These are phyloP conservation scores for Magallana ariakensis DNA, from an alignment of 1,140 invertebrate genomes.

Conservation along the genomic window DNA sequence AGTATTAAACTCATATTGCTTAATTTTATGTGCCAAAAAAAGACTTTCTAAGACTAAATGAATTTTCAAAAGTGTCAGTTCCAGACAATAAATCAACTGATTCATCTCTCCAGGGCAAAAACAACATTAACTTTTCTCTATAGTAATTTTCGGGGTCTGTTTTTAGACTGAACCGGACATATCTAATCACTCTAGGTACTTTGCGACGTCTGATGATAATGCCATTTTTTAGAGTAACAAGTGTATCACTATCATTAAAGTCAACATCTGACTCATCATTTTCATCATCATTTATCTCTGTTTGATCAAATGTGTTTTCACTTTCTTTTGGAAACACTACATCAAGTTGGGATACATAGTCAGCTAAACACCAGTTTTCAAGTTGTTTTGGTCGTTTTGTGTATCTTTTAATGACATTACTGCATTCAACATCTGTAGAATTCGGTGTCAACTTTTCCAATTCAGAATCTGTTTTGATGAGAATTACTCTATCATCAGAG, in stretches of 20 bases:
- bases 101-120: too few species aligned
- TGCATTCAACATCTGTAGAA: slow-evolving; percentile 30
- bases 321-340: slow-evolving; percentile 14
- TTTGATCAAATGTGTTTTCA: background rate
- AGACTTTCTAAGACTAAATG: background rate
- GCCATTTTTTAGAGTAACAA: slow-evolving; percentile 49
- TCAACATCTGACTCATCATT: background rate
- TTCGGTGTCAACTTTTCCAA: background rate
- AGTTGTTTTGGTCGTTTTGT: too few species aligned
- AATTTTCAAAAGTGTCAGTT: too few species aligned
- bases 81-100: too few species aligned
- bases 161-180: background rate
- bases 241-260: background rate
- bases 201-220: slow-evolving; percentile 40
- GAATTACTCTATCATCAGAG: too few species aligned
- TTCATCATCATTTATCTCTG: slow-evolving; percentile 27
- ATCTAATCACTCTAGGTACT: background rate
- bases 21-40: background rate
- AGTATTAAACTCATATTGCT: slow-evolving; percentile 23
- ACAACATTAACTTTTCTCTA: too few species aligned
- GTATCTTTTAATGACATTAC: background rate
- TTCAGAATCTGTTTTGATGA: slow-evolving; percentile 2
- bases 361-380: too few species aligned
- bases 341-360: too few species aligned
- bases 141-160: too few species aligned